Conservation (phyloP, 23 tunicate genomes). For the Phallusia fumigata region DNA sequence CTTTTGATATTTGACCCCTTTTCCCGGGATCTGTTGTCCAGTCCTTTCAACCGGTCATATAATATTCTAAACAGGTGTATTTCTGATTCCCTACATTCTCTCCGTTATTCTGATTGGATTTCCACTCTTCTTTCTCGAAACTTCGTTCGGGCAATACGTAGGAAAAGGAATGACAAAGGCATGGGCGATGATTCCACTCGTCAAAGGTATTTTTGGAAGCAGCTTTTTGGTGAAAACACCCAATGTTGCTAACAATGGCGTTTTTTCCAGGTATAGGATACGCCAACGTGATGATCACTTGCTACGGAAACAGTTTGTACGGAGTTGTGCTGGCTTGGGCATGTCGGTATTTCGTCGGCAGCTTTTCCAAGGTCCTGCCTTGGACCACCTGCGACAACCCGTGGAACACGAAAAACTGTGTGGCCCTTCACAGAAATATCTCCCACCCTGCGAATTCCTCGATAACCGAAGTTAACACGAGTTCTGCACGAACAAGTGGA, state of each 20-base stretch:
- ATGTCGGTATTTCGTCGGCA: conserved; percentile 19
- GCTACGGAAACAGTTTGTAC: conserved; percentile 22
- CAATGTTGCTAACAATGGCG: not conserved
- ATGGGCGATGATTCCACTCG: conserved; percentile 28
- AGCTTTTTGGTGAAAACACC: too few relatives aligned
- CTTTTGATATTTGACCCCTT: too few relatives aligned
- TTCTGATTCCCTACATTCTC: conserved; percentile 27
- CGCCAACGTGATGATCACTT: conserved; percentile 30
- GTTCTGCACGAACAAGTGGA: not conserved
- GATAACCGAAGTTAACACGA: not conserved
- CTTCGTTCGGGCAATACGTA: conserved; percentile 27
- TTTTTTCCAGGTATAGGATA: conserved; percentile 25
- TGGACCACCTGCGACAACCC: conserved; percentile 40
- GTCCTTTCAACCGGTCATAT: too few relatives aligned
- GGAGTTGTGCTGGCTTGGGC: conserved; percentile 46
- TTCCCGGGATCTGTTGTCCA: too few relatives aligned
- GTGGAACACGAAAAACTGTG: conserved; percentile 42
- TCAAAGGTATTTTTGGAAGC: conserved; percentile 18
- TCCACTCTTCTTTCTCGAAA: conserved; percentile 35
- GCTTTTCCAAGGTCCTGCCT: conserved; percentile 31
- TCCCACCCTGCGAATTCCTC: not conserved
- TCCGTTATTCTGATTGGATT: conserved; percentile 15
- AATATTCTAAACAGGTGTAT: conserved; percentile 13
- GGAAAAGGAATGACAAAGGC: conserved; percentile 32
- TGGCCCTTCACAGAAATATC: not conserved